Conservation (phyloP, 2,113 vertebrate species). For the Narcine bancroftii region DNA sequence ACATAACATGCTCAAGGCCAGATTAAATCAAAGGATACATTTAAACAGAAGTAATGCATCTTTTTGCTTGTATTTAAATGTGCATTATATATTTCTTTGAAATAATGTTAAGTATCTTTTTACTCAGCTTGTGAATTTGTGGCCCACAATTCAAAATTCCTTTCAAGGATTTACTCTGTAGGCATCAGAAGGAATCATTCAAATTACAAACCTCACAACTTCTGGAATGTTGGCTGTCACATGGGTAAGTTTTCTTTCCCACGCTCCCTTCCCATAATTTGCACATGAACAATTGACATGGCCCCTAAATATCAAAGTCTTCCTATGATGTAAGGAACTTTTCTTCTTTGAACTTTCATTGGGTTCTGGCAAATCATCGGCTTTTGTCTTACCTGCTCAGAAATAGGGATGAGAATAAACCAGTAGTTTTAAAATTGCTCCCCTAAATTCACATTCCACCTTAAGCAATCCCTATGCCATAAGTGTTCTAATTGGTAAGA, state of each 20-base stretch:
- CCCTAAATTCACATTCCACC: no score
- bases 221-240: conserved; percentile 81
- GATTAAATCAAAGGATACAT: no score
- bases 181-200: conserved; percentile 62
- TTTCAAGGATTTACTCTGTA: conserved; percentile 76
- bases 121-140: conserved; percentile 59
- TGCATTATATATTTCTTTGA: not conserved
- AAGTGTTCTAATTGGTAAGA: no score
- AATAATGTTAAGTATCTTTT: conserved; percentile 46
- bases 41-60: not conserved
- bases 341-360: not conserved
- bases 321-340: not conserved
- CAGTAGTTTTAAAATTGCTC: not conserved
- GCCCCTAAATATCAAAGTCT: not conserved
- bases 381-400: not conserved
- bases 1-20: no score
- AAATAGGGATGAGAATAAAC: not conserved
- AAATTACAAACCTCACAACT: conserved; percentile 77
- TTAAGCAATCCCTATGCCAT: no score
- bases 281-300: not conserved
- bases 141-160: conserved; percentile 63
- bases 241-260: conserved; percentile 57
- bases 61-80: not conserved
- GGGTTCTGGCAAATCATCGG: not conserved
- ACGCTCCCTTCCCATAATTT: not conserved